A percentile compares a stretch with the other conserved stretches of the same genome.
Conservation (phyloP, 2,888 invertebrate species). For the Dioctria rufipes region DNA sequence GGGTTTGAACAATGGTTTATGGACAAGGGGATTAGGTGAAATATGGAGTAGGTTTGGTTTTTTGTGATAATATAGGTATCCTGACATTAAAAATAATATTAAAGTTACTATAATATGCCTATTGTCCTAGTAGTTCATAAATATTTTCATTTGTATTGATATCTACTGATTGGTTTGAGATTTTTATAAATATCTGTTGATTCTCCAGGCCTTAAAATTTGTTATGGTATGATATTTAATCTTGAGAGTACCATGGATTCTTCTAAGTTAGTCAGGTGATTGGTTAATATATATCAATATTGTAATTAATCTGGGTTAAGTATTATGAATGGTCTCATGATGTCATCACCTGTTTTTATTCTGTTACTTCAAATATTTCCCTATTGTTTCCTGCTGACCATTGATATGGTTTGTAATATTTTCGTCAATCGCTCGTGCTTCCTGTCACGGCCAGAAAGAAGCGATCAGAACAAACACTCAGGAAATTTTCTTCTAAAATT, state of each 20-base stretch:
- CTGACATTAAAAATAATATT: slow-evolving; percentile 59
- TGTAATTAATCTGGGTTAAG: no score
- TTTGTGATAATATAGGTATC: slow-evolving; percentile 54
- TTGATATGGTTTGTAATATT: slow-evolving; percentile 48
- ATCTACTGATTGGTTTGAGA: slow-evolving; percentile 47
- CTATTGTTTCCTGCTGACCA: slow-evolving; percentile 54
- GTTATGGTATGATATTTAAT: slow-evolving; percentile 58
- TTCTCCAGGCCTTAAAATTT: slow-evolving; percentile 56
- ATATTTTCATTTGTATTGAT: slow-evolving; percentile 56
- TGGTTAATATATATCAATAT: no score
- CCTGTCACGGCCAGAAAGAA: no score
- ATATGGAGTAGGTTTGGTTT: slow-evolving; percentile 47
- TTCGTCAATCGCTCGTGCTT: no score
- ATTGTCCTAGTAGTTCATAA: slow-evolving; percentile 57
- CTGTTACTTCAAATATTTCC: slow-evolving; percentile 41
- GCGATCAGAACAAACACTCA: no score
- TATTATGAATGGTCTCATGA: slow-evolving; percentile 1
- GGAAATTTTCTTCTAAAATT: no score
- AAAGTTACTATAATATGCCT: slow-evolving; percentile 54
- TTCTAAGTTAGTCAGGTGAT: slow-evolving; percentile 31
- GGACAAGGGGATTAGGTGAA: slow-evolving; percentile 55
- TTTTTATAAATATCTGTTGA: slow-evolving; percentile 51
- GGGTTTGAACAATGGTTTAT: slow-evolving; percentile 55
- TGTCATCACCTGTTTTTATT: slow-evolving; percentile 29
- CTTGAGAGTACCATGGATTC: slow-evolving; percentile 57